Conservation (phyloP, 1,140 invertebrate genomes). For the Brachionus rotundiformis region DNA sequence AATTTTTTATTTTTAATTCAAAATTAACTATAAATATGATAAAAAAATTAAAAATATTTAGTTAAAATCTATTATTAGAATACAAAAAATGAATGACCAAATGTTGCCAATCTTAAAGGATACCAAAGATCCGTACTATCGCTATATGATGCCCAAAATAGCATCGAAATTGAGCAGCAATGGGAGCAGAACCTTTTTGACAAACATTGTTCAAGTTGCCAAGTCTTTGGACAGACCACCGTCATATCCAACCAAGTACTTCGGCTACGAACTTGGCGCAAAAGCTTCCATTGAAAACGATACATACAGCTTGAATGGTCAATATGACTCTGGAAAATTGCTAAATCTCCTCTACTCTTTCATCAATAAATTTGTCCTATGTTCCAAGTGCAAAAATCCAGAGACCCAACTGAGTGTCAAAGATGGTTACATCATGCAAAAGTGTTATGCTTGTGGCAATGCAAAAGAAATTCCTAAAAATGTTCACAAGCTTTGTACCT, state of each 20-base stretch:
- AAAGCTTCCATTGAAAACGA: constrained; percentile 99
- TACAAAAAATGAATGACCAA: constrained; percentile 43
- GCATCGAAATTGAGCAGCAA: constrained; percentile 96
- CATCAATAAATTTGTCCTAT: constrained; percentile 94
- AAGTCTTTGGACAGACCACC: constrained; percentile 94
- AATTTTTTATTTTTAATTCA: too few species aligned
- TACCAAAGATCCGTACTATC: constrained; percentile 91
- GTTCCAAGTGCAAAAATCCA: constrained; percentile 95
- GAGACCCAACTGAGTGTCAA: constrained; percentile 81
- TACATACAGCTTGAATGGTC: constrained; percentile 97
- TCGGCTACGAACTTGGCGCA: constrained; percentile 97
- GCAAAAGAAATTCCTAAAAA: constrained; percentile 79
- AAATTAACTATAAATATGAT: not conserved
- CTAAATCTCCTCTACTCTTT: constrained; percentile 96
- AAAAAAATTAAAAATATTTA: too few species aligned
- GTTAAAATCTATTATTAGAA: too few species aligned
- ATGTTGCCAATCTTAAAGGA: constrained; percentile 41
- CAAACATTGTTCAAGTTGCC: constrained; percentile 97
- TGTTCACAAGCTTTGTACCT: constrained; percentile 94
- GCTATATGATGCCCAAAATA: constrained; percentile 99
- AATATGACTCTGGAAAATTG: constrained; percentile 91
- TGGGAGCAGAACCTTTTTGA: constrained; percentile 99
- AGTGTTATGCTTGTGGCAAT: constrained; percentile 96
- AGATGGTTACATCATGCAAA: constrained; percentile 83
- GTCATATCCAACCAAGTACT: constrained; percentile 99